These are phyloP conservation scores for Aspidiotus destructor DNA, from an alignment of 2,888 invertebrate species.

Conservation along the genomic window DNA sequence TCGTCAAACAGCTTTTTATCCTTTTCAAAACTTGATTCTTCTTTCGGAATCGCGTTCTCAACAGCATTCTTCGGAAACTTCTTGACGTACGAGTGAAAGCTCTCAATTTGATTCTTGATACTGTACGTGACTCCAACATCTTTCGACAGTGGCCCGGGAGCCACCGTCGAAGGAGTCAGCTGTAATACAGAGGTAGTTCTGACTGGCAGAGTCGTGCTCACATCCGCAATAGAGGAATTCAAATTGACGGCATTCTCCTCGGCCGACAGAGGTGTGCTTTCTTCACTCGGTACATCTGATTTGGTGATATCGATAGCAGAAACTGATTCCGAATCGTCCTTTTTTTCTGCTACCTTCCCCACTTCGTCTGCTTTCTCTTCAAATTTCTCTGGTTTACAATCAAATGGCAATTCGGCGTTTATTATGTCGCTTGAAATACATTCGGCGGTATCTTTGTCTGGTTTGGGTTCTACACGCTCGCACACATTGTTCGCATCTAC, in stretches of 20 bases:
- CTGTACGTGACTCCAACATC: background rate
- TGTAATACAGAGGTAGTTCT: slow-evolving; percentile 19
- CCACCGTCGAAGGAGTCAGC: slow-evolving; percentile 9
- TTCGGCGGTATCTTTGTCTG: background rate
- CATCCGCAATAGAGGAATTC: background rate
- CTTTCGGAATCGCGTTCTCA: background rate
- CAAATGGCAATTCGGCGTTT: background rate
- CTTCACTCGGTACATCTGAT: slow-evolving; percentile 5
- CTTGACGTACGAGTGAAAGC: slow-evolving; percentile 30
- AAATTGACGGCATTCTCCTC: background rate
- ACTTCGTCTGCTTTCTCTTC: background rate
- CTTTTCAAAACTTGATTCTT: slow-evolving; percentile 15
- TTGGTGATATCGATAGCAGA: background rate
- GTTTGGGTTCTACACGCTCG: background rate
- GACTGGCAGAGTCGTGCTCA: slow-evolving; percentile 4
- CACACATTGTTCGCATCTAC: background rate
- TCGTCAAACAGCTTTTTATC: slow-evolving; percentile 11
- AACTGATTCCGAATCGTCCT: background rate
- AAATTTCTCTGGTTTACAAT: background rate
- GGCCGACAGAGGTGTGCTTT: background rate
- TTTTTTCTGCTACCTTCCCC: background rate
- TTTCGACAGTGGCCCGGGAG: slow-evolving; percentile 3
- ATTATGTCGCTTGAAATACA: background rate
- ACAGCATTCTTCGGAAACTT: slow-evolving; percentile 15
- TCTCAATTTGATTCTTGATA: slow-evolving; percentile 6